Conservation (phyloP, 2,113 vertebrate species). For the Chrysemys picta region DNA sequence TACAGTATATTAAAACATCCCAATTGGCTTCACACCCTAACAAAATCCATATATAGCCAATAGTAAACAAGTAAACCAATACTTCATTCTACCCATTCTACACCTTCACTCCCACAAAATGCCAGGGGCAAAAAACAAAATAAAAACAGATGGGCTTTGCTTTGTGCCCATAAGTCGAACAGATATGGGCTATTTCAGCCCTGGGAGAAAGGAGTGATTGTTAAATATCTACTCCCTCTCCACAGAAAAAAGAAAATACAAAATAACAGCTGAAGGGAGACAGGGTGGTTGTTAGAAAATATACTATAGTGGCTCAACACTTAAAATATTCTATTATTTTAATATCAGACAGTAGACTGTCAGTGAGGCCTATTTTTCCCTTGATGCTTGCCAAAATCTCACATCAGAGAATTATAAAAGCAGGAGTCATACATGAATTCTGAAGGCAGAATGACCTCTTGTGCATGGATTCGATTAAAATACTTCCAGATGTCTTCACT, state of each 20-base stretch:
- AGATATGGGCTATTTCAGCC: background rate
- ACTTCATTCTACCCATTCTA: background rate
- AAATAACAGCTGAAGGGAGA: background rate
- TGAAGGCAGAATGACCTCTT: background rate
- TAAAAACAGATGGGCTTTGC: background rate
- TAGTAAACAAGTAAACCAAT: background rate
- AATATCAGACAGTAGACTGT: background rate
- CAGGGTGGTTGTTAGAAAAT: background rate
- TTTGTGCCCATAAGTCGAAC: background rate
- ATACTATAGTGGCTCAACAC: background rate
- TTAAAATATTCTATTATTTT: background rate
- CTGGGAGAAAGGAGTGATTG: background rate
- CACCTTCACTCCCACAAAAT: background rate
- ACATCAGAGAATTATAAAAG: background rate
- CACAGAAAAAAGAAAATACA: background rate
- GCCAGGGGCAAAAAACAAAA: background rate
- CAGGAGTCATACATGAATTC: background rate
- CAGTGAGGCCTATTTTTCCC: background rate
- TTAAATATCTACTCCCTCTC: background rate
- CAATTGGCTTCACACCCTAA: conserved; percentile 11
- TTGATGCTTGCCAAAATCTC: background rate
- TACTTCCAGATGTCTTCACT: background rate
- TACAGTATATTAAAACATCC: background rate
- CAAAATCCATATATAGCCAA: background rate
- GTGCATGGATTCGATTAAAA: accelerated